Percentiles rank a stretch among this genome's conserved stretches.
Conservation (phyloP, 2,113 vertebrate species). For the Globicephala melas region DNA sequence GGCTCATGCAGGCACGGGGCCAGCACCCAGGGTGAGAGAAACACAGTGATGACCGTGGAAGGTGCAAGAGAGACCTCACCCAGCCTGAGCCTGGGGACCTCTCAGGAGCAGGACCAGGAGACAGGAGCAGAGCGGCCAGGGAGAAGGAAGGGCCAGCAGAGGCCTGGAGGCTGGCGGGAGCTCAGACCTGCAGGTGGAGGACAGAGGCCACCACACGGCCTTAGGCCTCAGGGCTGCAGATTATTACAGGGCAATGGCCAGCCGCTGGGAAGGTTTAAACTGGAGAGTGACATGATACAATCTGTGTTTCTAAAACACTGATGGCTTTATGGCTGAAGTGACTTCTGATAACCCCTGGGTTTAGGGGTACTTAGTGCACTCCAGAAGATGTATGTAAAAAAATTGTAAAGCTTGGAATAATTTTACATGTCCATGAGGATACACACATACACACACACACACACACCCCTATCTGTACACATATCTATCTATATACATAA, state of each 20-base stretch:
- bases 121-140: rapidly evolving
- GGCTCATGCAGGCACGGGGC: rapidly evolving
- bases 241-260: not conserved
- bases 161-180: not conserved
- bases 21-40: not conserved
- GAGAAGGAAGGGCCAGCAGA: not conserved
- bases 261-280: too few species aligned
- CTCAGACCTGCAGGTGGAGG: too few species aligned
- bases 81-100: not conserved
- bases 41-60: not conserved
- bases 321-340: not conserved
- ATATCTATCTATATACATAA: not conserved
- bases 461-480: not conserved
- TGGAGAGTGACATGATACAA: rapidly evolving
- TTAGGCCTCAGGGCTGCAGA: not conserved
- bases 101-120: not conserved
- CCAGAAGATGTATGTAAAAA: not conserved
- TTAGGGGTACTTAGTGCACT: too few species aligned
- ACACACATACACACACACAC: not conserved
- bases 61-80: not conserved
- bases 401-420: not conserved
- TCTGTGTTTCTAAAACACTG: not conserved
- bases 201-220: too few species aligned
- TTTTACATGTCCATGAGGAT: not conserved
- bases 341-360: not conserved